phyloP scores from a whole-genome alignment of 1,140 invertebrate species.

The Tyrophagus putrescentiae region DNA sequence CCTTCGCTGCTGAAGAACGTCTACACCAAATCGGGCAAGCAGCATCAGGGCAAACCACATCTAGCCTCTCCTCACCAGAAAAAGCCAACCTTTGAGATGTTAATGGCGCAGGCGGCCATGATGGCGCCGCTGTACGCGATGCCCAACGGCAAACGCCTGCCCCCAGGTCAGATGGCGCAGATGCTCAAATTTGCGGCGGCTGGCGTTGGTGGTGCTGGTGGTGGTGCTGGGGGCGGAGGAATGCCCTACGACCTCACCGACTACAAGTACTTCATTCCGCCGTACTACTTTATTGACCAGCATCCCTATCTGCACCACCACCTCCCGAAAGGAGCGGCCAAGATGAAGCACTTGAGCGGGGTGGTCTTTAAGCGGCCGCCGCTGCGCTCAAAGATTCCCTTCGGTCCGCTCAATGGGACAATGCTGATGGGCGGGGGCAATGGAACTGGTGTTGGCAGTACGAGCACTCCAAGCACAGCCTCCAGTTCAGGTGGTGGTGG shows the following conservation, averaged over 20 bases:
- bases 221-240: neutral
- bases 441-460: too few species aligned
- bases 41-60: neutral
- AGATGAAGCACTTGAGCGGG: too few species aligned
- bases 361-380: neutral
- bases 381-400: neutral
- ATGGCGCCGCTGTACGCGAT: neutral
- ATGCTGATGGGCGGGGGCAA: neutral
- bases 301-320: neutral
- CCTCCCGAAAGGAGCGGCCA: too few species aligned
- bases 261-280: neutral
- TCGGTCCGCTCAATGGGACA: neutral
- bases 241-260: neutral
- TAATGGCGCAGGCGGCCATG: neutral
- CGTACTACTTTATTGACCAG: conserved; percentile 3
- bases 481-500: neutral
- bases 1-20: neutral
- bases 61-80: neutral
- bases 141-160: neutral
- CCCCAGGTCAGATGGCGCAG: neutral
- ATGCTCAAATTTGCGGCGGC: neutral
- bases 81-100: neutral
- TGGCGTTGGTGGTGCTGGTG: too few species aligned
- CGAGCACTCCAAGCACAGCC: neutral
- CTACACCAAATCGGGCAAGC: too few species aligned